These are phyloP conservation scores for Hydractinia echinata DNA, from an alignment of 30 jellyfish, hydroid and myxozoan genomes.

Conservation along the genomic window DNA sequence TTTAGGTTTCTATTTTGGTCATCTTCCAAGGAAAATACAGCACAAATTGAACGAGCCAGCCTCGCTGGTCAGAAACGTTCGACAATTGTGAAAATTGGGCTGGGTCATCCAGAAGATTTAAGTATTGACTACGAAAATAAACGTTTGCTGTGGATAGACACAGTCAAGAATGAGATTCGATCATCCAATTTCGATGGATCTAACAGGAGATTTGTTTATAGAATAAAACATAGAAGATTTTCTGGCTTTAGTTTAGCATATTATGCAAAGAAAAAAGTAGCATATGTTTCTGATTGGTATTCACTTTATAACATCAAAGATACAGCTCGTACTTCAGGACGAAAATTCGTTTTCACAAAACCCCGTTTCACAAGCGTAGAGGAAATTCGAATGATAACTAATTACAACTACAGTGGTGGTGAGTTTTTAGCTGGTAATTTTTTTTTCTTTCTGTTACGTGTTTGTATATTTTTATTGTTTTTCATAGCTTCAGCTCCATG, in stretches of 20 bases:
- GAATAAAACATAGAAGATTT: background rate
- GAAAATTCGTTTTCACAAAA: no score
- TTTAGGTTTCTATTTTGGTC: constrained; percentile 6
- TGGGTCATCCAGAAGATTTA: constrained; percentile 6
- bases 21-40: background rate
- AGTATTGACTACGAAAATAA: background rate
- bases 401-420: background rate
- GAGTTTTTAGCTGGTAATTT: background rate
- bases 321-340: no score
- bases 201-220: background rate
- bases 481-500: background rate
- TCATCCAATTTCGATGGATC: background rate
- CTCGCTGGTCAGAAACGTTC: background rate
- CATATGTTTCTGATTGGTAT: constrained; percentile 2
- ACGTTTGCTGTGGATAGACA: background rate
- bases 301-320: background rate
- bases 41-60: background rate
- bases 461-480: background rate
- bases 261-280: background rate
- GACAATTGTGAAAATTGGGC: background rate
- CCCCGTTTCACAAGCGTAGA: no score
- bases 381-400: background rate
- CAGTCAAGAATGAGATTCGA: background rate
- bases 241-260: background rate
- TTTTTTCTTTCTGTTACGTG: background rate